Base-by-base conservation (phyloP, 2,888 invertebrate genomes). In the Melanchra persicariae region DNA sequence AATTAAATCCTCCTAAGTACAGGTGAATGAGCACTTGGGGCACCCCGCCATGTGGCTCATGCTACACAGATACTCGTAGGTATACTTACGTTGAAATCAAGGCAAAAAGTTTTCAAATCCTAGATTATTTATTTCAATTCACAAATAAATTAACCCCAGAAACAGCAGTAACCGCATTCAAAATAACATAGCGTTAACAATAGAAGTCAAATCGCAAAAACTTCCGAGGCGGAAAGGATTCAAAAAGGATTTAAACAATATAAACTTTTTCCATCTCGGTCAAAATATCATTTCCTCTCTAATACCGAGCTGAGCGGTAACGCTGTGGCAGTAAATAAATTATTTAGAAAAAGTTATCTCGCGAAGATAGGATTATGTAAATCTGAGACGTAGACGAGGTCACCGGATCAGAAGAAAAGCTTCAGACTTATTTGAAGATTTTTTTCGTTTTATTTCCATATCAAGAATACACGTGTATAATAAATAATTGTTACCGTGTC, bases 231-330 rank as follows among this genome's bases (percentile, higher is more conserved):
- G 65, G 67, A 73, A 73, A 81, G 78, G 67, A 80, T 82, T 77
- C 60, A 78, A 77, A 77, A 80, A 85, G 82, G 81, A 74, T 74
- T 83, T 69, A 65, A 70, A 74, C 69, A 82, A 71, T 81, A 71
- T 77, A 86, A 91, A 91, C 85, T 91, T 91, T 89, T 89, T 88
- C 86, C 86, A 89, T 91, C 79, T 85, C 85, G 66, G 83, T 82
- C 82, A 82, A 87, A 91, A 90, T 89, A 87, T 86, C 75, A 88
- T 89, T 91, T 89, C 82, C 85, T 74, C 74, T 80, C 87, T 85
- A 82, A 66, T 40, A 77, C 65, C 76, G 64, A 61, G 66, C 60
- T 78, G 69, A 81, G 81, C 77, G 70, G 77, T 70, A 74, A 76
- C 72, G 59, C 65, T 63, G 77, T 67, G 78, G 85, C 82, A 82